Evolutionary conservation across 1,140 invertebrate species (phyloP).

Genomic region (Papilio glaucus): DNA sequence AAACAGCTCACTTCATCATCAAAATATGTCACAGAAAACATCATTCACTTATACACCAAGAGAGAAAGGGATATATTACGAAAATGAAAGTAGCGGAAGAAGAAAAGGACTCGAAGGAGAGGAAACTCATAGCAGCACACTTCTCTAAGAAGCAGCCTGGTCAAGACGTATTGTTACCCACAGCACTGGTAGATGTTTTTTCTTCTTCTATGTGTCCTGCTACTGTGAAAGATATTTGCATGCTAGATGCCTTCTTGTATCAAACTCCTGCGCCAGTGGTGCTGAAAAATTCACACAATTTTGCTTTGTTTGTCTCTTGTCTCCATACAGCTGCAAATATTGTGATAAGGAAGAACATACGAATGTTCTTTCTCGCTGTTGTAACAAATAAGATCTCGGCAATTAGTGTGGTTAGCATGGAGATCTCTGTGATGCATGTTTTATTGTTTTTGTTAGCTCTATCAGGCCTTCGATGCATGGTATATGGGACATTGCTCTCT

Average conservation of each 20-base stretch:
- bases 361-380: slow-evolving; percentile 33
- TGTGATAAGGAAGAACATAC: slow-evolving; percentile 35
- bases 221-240: background rate
- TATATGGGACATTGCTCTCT: slow-evolving; percentile 46
- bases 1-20: no score
- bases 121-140: no score
- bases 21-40: no score
- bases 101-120: no score
- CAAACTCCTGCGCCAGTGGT: slow-evolving; percentile 5
- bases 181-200: no score
- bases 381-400: slow-evolving; percentile 35
- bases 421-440: slow-evolving; percentile 40
- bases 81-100: no score
- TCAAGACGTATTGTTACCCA: no score
- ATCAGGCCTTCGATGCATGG: slow-evolving; percentile 48
- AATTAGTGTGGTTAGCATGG: slow-evolving; percentile 34
- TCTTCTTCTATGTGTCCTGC: slow-evolving; percentile 1
- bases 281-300: slow-evolving; percentile 15
- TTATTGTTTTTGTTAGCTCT: slow-evolving; percentile 41
- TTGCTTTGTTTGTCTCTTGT: background rate
- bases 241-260: background rate
- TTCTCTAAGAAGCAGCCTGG: no score
- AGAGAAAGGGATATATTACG: no score
- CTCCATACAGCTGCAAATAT: slow-evolving; percentile 15
- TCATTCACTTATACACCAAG: no score